Base-by-base conservation (phyloP, 2,797 vertebrate genomes). In the Momotus momota region DNA sequence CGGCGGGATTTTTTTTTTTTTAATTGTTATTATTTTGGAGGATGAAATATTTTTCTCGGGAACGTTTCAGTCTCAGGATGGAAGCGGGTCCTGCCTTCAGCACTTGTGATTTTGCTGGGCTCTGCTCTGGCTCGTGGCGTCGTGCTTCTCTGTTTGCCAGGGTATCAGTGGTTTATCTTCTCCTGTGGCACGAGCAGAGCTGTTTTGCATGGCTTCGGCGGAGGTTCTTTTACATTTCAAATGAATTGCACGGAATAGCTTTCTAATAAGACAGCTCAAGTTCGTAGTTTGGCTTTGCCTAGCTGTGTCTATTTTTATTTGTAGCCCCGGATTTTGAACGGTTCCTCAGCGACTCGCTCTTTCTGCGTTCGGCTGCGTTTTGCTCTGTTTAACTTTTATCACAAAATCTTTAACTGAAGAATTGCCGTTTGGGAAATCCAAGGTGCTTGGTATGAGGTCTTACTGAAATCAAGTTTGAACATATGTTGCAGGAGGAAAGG, bases 11-110 rank as follows among this genome's bases (percentile, higher is more conserved):
- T 10, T 92, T 93, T 96, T 51, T 58, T 4, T 33, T 55, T 31
- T 60, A 11, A 88, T 84, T 55, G 86, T 81, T 92, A 52, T 90
- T 92, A 65, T 95, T 95, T 94, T 89, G 64, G 95, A 96, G 96
- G 94, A 82, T 94, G 96, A 95, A 96, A 91, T 93, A 87, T 85
- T 3, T 86, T 12, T 91, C 95, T 97, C 75, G 84, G 97, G 90
- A 95, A 72, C 80, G 92, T 95, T 94, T 90, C 62, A 78, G 72
- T 91, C 87, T 83, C 51, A 2, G 96, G 93, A 21, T 97, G 94
- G 94, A 74, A 94, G 80, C 61, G 66, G 93, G 89, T 96, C 52
- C 72, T 91, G 91, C 95, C 61, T 88, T 72, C 87, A 82, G 72
- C 92, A 29, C 79, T 93, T 88, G 48, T 77, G 20, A 38, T 45